phyloP scores from a whole-genome alignment of 1,140 invertebrate genomes.

The Achroia grisella region DNA sequence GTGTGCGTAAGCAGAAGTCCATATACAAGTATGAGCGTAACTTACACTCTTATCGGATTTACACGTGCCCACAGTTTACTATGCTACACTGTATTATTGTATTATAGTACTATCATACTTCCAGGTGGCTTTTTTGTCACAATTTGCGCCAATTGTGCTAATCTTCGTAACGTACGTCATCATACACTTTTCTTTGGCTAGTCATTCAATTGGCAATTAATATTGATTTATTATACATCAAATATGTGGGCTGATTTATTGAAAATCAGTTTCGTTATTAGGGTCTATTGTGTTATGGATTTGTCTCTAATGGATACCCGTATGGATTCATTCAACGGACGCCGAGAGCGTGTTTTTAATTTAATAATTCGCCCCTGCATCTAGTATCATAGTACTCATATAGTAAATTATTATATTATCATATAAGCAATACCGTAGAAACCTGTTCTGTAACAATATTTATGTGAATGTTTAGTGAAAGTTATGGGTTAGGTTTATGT shows the following conservation, averaged over 20 bases:
- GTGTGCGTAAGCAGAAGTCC: slow-evolving; percentile 13
- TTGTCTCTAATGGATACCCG: slow-evolving; percentile 8
- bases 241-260: slow-evolving; percentile 8
- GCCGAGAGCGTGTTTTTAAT: too few relatives aligned
- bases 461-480: slow-evolving; percentile 44
- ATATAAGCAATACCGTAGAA: too few relatives aligned
- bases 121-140: too few relatives aligned
- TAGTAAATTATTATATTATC: too few relatives aligned
- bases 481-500: slow-evolving; percentile 28
- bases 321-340: slow-evolving; percentile 14
- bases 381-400: too few relatives aligned
- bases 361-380: too few relatives aligned
- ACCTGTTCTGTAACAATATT: slow-evolving; percentile 22
- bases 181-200: not conserved
- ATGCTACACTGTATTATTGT: slow-evolving; percentile 4
- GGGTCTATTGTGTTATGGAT: slow-evolving; percentile 2
- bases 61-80: slow-evolving; percentile 39
- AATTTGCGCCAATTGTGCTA: too few relatives aligned
- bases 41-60: slow-evolving; percentile 38
- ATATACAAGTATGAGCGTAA: slow-evolving; percentile 15
- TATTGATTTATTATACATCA: slow-evolving; percentile 1
- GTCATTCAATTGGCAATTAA: not conserved
- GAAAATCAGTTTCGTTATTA: slow-evolving; percentile 8
- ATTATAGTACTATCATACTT: not conserved
- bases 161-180: not conserved